phyloP scores from a whole-genome alignment of 30 jellyfish, hydroid and myxozoan genomes.

The Sanderia malayensis region DNA sequence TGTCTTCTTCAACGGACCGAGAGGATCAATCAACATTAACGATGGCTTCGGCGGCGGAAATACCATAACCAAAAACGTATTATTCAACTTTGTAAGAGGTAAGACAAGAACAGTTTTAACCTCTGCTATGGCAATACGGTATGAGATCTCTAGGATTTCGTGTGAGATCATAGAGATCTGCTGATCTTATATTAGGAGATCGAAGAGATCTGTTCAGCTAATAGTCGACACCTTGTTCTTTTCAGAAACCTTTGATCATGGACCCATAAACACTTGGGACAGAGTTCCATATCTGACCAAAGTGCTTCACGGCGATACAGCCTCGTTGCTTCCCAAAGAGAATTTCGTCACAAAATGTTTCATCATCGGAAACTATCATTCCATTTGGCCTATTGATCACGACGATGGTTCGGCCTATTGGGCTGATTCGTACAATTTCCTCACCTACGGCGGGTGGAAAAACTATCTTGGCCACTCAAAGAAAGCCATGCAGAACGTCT shows the following conservation, averaged over 20 bases:
- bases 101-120: too few species aligned
- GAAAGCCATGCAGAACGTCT: constrained; percentile 54
- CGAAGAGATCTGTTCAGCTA: too few species aligned
- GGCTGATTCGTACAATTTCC: constrained; percentile 75
- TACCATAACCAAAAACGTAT: constrained; percentile 57
- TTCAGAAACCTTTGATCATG: constrained; percentile 95
- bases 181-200: too few species aligned
- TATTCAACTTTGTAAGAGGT: constrained; percentile 94
- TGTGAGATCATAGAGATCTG: too few species aligned
- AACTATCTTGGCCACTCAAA: constrained; percentile 83
- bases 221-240: too few species aligned
- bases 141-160: too few species aligned
- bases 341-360: constrained; percentile 58
- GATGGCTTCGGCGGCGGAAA: constrained; percentile 99
- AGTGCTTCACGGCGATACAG: constrained; percentile 49
- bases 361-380: constrained; percentile 69
- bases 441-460: constrained; percentile 91
- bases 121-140: too few species aligned
- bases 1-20: constrained; percentile 94
- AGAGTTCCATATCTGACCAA: constrained; percentile 89
- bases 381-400: constrained; percentile 95
- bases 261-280: constrained; percentile 96
- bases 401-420: constrained; percentile 97
- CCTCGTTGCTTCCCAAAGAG: constrained; percentile 60
- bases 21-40: constrained; percentile 87